These are phyloP conservation scores for Sialia sialis DNA, from an alignment of 2,113 vertebrate species.

Conservation along the genomic window DNA sequence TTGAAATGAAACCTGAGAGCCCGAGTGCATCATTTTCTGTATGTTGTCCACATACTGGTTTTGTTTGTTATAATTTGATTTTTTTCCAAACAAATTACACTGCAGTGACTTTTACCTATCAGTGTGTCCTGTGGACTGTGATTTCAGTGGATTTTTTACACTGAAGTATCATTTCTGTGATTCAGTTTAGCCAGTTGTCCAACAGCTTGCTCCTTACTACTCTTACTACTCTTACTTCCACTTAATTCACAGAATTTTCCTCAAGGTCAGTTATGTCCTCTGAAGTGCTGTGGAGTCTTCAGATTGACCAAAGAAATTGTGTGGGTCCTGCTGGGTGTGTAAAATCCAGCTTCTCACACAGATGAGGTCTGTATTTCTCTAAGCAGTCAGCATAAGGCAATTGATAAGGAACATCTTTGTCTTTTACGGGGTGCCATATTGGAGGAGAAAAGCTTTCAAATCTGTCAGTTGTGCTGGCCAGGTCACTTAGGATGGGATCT, in stretches of 20 bases:
- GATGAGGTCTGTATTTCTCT: not conserved
- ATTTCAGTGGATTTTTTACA: not conserved
- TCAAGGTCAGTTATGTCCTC: not conserved
- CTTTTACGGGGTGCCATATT: not conserved
- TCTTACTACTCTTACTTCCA: not conserved
- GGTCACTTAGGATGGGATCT: not conserved
- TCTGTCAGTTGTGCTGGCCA: not conserved
- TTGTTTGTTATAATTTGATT: not conserved
- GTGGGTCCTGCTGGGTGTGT: not conserved
- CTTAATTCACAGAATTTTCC: not conserved
- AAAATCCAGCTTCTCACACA: not conserved
- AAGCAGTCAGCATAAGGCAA: not conserved
- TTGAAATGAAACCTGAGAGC: not conserved
- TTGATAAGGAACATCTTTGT: not conserved
- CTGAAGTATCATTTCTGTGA: not conserved
- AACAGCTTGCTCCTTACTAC: not conserved
- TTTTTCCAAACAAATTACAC: not conserved
- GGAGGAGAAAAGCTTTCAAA: not conserved
- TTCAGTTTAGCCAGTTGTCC: not conserved
- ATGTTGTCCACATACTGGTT: not conserved
- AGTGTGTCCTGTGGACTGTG: not conserved
- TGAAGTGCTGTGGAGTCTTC: not conserved
- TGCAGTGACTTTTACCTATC: not conserved
- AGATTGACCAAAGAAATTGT: not conserved
- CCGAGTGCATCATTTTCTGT: accelerated